Evolutionary conservation across 2,113 vertebrate species (phyloP), one percentile per base, ranked within the genome.

Genomic region (Pogona vitticeps): DNA sequence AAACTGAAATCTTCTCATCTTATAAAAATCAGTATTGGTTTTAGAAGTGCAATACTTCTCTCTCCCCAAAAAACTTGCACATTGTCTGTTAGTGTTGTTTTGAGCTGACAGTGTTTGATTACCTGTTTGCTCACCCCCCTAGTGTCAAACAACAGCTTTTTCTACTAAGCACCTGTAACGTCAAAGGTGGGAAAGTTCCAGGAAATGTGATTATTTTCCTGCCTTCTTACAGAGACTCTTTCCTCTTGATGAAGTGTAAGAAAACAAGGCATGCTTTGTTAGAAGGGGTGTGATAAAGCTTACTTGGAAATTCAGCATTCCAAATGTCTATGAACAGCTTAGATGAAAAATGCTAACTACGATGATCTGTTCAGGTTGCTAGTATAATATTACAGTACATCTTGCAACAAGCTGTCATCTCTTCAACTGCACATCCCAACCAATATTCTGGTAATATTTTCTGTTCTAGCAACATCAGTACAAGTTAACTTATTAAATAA

Each of bases 401-500:
- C 91, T 77, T 26, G 10, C 14, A 56, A 6, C 52, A 23, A 46
- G 59, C 12, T 59, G 31, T 26, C 68, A 4, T 17, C 1, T 21
- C 1, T 3, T 9, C 17, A 38, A 18, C 23, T 26, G n/a, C 63
- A 13, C 28, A 52, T 20, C 46, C 13, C 42, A n/a, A n/a, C 1
- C n/a, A 14, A 21, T 76, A 85, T 26, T 31, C 36, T 4, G 0
- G 59, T 73, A 81, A 75, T 82, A 42, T 90, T 86, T 77, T 46
- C 28, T 87, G 87, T 83, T 52, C 5, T 36, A 82, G 33, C 6
- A 56, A 63, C 28, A 52, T 56, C 59, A 28, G 77, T 81, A 85
- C 9, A 21, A 0, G 0, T 23, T 17, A 40, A 88, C 33, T 3
- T 67, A 13, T 59, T 65, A n/a, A 73, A 40, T 38, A 80, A 73